Evolutionary conservation across 2,797 vertebrate genomes (phyloP).

Genomic region (Sorex maritimensis): DNA sequence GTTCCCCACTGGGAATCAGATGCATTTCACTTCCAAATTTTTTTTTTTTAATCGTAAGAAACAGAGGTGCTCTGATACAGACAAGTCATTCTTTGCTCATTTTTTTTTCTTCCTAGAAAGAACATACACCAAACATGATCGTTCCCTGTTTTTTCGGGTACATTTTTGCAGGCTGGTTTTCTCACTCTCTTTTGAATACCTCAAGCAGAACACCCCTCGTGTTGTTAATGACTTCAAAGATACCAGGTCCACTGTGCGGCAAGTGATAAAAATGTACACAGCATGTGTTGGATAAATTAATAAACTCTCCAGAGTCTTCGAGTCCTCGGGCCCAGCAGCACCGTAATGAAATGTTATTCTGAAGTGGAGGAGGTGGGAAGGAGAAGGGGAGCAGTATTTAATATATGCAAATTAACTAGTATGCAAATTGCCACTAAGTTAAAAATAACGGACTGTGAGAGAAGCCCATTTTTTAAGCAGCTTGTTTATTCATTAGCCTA

Average conservation of each 20-base stretch:
- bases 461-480: slow-evolving; percentile 86
- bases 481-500: slow-evolving; percentile 90
- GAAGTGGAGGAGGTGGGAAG: slow-evolving; percentile 85
- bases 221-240: slow-evolving; percentile 90
- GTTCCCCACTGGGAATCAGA: background rate
- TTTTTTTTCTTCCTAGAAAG: slow-evolving; percentile 80
- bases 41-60: background rate
- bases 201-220: slow-evolving; percentile 82
- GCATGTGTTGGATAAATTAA: slow-evolving; percentile 91
- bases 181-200: slow-evolving; percentile 77
- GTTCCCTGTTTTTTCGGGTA: slow-evolving; percentile 52
- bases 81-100: slow-evolving; percentile 69
- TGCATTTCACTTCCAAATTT: slow-evolving; percentile 62
- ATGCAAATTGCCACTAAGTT: slow-evolving; percentile 90
- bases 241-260: slow-evolving; percentile 88
- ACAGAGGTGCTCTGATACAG: slow-evolving; percentile 49
- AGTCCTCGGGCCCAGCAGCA: slow-evolving; percentile 89
- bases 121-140: slow-evolving; percentile 77
- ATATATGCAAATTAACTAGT: slow-evolving; percentile 92
- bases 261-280: slow-evolving; percentile 90
- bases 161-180: slow-evolving; percentile 72
- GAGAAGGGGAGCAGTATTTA: slow-evolving; percentile 90
- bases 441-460: slow-evolving; percentile 89
- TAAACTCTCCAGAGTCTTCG: slow-evolving; percentile 89
- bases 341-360: slow-evolving; percentile 89